A percentile compares a stretch with the other conserved stretches of the same genome.
Conservation (phyloP, 2,113 vertebrate species). For the Channa argus region DNA sequence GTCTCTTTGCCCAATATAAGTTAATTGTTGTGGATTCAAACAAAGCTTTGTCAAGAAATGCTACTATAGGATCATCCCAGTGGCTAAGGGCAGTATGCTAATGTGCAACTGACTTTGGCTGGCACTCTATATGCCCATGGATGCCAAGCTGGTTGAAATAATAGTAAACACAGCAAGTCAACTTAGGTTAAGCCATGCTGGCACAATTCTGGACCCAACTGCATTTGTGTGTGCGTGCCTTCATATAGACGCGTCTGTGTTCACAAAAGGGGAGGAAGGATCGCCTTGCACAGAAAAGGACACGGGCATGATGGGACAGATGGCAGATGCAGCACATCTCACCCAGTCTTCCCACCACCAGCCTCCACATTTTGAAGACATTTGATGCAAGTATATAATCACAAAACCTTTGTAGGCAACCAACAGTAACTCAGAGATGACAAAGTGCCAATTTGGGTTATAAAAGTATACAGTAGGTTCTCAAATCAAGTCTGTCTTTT, state of each 20-base stretch:
- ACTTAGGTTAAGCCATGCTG: slow-evolving; percentile 52
- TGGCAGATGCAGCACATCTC: slow-evolving; percentile 41
- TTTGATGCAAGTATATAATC: slow-evolving; percentile 21
- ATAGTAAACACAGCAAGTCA: slow-evolving; percentile 42
- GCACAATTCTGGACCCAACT: slow-evolving; percentile 47
- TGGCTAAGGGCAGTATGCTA: background rate
- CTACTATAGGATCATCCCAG: background rate
- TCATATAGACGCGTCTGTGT: slow-evolving; percentile 17
- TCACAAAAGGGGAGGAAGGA: background rate
- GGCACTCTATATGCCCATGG: slow-evolving; percentile 14
- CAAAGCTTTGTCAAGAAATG: slow-evolving; percentile 19
- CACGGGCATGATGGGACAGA: slow-evolving; percentile 49
- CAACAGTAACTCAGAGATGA: slow-evolving; percentile 18
- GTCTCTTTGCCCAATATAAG: slow-evolving; percentile 17
- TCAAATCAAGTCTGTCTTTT: slow-evolving; percentile 17
- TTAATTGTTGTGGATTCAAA: slow-evolving; percentile 13
- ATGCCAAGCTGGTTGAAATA: slow-evolving; percentile 28
- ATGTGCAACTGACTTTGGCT: background rate
- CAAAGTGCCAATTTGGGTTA: slow-evolving; percentile 31
- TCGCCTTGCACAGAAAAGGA: slow-evolving; percentile 15
- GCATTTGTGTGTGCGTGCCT: slow-evolving; percentile 23
- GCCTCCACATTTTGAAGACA: slow-evolving; percentile 13
- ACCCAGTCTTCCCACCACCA: slow-evolving; percentile 8
- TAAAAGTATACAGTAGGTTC: slow-evolving; percentile 13
- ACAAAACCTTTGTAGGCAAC: slow-evolving; percentile 27